Evolutionary conservation across 2,888 invertebrate genomes (phyloP).

Genomic region (Pasiphila rectangulata): DNA sequence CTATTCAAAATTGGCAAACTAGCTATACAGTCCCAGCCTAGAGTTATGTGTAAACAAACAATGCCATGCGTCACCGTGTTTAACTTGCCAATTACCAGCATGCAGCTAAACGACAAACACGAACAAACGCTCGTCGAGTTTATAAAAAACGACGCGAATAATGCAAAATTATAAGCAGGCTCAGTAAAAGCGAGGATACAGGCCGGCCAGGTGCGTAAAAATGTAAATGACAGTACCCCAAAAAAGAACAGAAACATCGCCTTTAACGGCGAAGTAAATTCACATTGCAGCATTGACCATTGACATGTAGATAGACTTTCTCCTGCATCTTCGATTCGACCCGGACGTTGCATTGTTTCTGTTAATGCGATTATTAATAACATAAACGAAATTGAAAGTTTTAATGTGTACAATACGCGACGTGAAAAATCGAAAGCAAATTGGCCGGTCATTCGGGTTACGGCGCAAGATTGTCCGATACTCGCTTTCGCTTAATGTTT

Average conservation of each 20-base stretch:
- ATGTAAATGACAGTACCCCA: conserved; percentile 43
- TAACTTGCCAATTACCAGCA: conserved; percentile 28
- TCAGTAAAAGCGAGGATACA: conserved; percentile 35
- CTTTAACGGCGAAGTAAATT: conserved; percentile 47
- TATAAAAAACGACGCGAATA: conserved; percentile 18
- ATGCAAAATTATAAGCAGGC: conserved; percentile 12
- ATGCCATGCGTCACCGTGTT: conserved; percentile 33
- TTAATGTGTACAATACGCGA: conserved; percentile 56
- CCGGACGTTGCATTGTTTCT: conserved; percentile 72
- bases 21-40: conserved; percentile 1
- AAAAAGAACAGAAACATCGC: conserved; percentile 36
- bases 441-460: conserved; percentile 45
- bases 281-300: conserved; percentile 59
- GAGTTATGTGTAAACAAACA: conserved; percentile 35
- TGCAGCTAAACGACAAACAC: conserved; percentile 11
- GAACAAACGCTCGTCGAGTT: conserved; percentile 19
- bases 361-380: conserved; percentile 66
- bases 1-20: no score
- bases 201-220: conserved; percentile 41
- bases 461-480: conserved; percentile 40
- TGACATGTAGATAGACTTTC: conserved; percentile 66
- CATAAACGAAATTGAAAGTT: conserved; percentile 67
- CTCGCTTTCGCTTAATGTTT: conserved; percentile 41
- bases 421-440: conserved; percentile 65
- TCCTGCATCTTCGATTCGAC: conserved; percentile 56